Evolutionary conservation across 2,888 invertebrate genomes (phyloP).

Genomic region (Microplitis manilae): DNA sequence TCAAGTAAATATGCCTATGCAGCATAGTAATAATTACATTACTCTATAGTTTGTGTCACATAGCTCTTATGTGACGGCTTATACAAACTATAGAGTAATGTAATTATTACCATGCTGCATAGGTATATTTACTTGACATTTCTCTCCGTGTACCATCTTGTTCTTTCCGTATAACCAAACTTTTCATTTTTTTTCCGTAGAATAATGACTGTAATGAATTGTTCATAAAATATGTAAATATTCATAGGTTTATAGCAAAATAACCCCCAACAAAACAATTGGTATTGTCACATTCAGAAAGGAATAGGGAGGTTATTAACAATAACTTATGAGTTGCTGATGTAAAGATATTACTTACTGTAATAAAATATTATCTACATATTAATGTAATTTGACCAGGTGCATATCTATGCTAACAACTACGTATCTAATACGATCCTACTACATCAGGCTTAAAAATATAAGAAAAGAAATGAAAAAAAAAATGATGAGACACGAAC

Average conservation of each 20-base stretch:
- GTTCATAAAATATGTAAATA: background rate
- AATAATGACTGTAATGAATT: background rate
- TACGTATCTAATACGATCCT: conserved; percentile 43
- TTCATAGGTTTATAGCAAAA: background rate
- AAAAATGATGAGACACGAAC: conserved; percentile 53
- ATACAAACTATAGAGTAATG: too few relatives aligned
- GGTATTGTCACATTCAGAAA: background rate
- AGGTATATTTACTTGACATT: too few relatives aligned
- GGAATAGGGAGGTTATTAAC: background rate
- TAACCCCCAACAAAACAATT: background rate
- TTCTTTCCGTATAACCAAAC: too few relatives aligned
- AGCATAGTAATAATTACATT: too few relatives aligned
- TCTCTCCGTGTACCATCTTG: too few relatives aligned
- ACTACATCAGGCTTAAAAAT: conserved; percentile 47
- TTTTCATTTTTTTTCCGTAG: too few relatives aligned
- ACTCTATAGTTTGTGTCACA: too few relatives aligned
- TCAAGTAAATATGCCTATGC: too few relatives aligned
- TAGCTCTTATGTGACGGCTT: too few relatives aligned
- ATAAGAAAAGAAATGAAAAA: conserved; percentile 15
- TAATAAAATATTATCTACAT: background rate
- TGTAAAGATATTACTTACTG: background rate
- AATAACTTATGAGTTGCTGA: background rate
- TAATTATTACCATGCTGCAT: too few relatives aligned
- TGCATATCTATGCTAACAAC: conserved; percentile 43
- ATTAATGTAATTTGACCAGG: conserved; percentile 20